These are phyloP conservation scores for Python bivittatus DNA, from an alignment of 2,113 vertebrate species.

Conservation along the genomic window DNA sequence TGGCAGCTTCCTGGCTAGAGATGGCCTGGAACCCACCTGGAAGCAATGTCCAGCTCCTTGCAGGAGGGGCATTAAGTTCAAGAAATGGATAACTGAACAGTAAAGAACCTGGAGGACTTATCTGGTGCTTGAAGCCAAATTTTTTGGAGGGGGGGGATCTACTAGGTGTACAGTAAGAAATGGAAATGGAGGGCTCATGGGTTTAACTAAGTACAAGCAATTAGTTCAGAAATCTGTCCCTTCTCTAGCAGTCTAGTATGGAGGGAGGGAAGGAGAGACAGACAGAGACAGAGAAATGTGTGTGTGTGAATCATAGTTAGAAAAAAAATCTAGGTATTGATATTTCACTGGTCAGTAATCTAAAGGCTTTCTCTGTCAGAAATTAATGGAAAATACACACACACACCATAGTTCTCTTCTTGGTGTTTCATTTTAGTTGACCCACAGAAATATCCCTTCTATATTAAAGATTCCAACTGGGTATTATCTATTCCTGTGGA, in stretches of 20 bases:
- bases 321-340: not conserved
- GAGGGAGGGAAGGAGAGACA: not conserved
- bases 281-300: not conserved
- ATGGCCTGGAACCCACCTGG: not conserved
- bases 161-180: not conserved
- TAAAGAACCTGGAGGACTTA: constrained; percentile 21
- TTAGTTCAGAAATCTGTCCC: not conserved
- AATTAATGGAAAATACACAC: not conserved
- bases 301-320: not conserved
- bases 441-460: not conserved
- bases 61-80: not conserved
- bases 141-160: not conserved
- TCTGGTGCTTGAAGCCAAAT: constrained; percentile 24
- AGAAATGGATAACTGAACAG: not conserved
- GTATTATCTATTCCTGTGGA: not conserved
- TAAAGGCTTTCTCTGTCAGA: not conserved
- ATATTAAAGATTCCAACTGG: not conserved
- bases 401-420: not conserved
- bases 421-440: not conserved
- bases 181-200: not conserved
- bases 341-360: not conserved
- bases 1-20: not conserved
- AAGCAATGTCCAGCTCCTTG: not conserved
- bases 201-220: not conserved
- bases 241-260: not conserved